Evolutionary conservation across 2,797 vertebrate species (phyloP), one percentile per base, ranked within the genome.

Genomic region (Rhynchonycteris naso): DNA sequence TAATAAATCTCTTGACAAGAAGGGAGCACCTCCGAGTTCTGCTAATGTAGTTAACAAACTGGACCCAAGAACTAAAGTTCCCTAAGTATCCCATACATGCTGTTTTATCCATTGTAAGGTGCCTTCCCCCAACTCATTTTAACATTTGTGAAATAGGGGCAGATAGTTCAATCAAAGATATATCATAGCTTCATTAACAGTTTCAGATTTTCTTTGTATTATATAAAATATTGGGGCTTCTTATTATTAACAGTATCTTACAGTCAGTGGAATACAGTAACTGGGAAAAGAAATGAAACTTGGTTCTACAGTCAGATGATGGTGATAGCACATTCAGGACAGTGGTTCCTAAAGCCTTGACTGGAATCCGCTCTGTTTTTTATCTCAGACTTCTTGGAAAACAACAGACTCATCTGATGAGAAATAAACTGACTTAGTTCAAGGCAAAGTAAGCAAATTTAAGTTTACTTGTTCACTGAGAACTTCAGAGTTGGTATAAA

Each of bases 401-500:
- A 84, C 30, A 65, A 88, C 71, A 68, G 30, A 58, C 5, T 35
- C 43, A 58, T 94, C 26, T 80, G 66, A 63, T 79, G 69, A 93
- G 58, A 95, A 56, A 35, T 92, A 83, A 52, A 16, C 47, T 94
- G 38, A 59, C 88, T 72, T 61, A 24, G 52, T 93, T 85, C 22
- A 56, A 87, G 68, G 47, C 38, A 78, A 89, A 30, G 54, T 59
- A 93, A 94, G 61, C 47, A 91, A 72, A 30, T 89, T 89, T 95
- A 86, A 95, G 75, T 84, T 59, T 84, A 35, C 95, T 95, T 86
- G 58, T 95, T 94, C 24, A 10, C 61, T 52, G 74, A 94, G 59
- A 88, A 82, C 26, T 78, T 84, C 35, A 63, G 66, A 95, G 65
- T 90, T 76, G 28, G 35, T 93, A 83, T 83, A 87, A 92, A 93